A percentile compares a stretch with the other conserved stretches of the same genome.
Evolutionary conservation across 1,140 invertebrate genomes (phyloP).

Genomic region (Popillia japonica): DNA sequence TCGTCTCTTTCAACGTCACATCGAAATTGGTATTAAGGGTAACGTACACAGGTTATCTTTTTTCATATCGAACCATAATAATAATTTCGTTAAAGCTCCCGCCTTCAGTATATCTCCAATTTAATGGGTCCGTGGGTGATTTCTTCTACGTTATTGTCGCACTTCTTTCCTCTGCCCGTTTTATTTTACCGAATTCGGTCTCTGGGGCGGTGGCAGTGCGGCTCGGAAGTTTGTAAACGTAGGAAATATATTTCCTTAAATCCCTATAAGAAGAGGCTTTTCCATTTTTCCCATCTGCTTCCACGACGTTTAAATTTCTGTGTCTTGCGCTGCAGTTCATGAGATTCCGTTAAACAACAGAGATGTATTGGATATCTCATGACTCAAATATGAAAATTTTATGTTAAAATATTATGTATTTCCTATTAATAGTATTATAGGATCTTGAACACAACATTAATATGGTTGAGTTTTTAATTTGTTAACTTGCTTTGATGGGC

Average conservation of each 20-base stretch:
- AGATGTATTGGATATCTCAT: slow-evolving; percentile 20
- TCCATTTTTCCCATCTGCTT: slow-evolving; percentile 52
- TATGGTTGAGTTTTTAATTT: too few relatives aligned
- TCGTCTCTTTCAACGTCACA: slow-evolving; percentile 6
- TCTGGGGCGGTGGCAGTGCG: neutral
- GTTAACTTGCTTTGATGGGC: too few relatives aligned
- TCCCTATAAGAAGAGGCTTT: slow-evolving; percentile 40
- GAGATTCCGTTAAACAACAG: slow-evolving; percentile 44
- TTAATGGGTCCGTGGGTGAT: slow-evolving; percentile 44
- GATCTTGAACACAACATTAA: too few relatives aligned
- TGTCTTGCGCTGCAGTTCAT: slow-evolving; percentile 46
- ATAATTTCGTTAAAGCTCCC: slow-evolving; percentile 48
- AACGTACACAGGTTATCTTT: slow-evolving; percentile 31
- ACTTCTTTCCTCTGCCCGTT: slow-evolving; percentile 28
- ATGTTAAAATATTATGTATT: too few relatives aligned
- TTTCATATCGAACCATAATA: slow-evolving; percentile 42
- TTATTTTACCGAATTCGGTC: slow-evolving; percentile 14
- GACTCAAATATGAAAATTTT: too few relatives aligned
- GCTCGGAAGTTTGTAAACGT: slow-evolving; percentile 8
- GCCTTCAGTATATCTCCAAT: slow-evolving; percentile 49
- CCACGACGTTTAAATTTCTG: slow-evolving; percentile 42
- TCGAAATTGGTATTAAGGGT: slow-evolving; percentile 16
- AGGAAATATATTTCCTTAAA: slow-evolving; percentile 35
- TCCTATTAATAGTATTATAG: too few relatives aligned
- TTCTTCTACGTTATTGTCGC: slow-evolving; percentile 33